These are phyloP conservation scores for Acronicta leporina DNA, from an alignment of 2,888 invertebrate species.

Conservation along the genomic window DNA sequence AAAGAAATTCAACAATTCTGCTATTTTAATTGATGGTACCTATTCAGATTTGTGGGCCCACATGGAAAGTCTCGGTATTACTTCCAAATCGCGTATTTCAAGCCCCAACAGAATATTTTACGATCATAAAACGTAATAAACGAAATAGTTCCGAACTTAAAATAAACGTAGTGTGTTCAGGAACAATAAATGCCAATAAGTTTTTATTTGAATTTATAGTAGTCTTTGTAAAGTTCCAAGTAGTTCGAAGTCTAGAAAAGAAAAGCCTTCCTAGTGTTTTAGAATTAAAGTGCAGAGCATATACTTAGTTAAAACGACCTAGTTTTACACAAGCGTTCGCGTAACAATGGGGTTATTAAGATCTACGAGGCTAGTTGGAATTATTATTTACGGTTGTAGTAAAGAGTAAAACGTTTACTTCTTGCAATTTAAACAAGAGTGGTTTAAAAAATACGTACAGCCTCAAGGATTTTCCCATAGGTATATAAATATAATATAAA, in stretches of 20 bases:
- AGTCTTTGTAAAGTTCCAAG: conserved; percentile 22
- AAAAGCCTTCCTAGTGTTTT: conserved; percentile 5
- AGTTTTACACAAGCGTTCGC: conserved; percentile 27
- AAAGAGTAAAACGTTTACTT: conserved; percentile 23
- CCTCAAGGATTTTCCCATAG: too few species aligned
- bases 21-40: too few species aligned
- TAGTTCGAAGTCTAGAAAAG: conserved; percentile 9
- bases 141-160: conserved; percentile 39
- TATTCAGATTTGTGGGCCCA: too few species aligned
- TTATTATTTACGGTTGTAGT: conserved; percentile 21
- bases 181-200: conserved; percentile 41
- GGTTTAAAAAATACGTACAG: too few species aligned
- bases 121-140: conserved; percentile 30
- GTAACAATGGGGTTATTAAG: conserved; percentile 25
- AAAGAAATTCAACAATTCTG: too few species aligned
- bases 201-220: conserved; percentile 32
- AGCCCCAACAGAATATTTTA: conserved; percentile 18
- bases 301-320: conserved; percentile 30
- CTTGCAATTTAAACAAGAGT: too few species aligned
- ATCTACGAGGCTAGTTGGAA: conserved; percentile 32
- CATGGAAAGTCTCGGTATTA: background rate
- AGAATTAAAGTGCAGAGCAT: conserved; percentile 9
- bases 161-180: conserved; percentile 25
- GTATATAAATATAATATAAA: too few species aligned
- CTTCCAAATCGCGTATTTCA: conserved; percentile 16